phyloP scores from a whole-genome alignment of 2,888 invertebrate species.

The Micropterix aruncella region DNA sequence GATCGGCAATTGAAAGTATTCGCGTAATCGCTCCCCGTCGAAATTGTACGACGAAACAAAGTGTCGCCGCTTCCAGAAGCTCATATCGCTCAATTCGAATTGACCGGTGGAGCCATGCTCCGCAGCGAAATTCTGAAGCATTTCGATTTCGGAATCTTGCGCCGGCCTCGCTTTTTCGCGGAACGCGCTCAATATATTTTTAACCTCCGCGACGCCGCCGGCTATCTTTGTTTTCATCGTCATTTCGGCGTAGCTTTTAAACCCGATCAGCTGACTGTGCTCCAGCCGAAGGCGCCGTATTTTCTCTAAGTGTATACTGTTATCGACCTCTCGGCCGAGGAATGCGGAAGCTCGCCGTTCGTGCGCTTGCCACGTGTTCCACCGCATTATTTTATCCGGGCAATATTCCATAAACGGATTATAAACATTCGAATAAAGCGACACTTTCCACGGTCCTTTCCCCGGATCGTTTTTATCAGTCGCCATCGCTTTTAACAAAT shows the following conservation, averaged over 20 bases:
- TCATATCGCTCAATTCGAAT: conserved; percentile 71
- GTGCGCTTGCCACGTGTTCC: conserved; percentile 76
- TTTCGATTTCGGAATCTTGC: conserved; percentile 60
- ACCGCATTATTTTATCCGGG: conserved; percentile 59
- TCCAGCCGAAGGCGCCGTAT: conserved; percentile 54
- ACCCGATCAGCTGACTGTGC: conserved; percentile 68
- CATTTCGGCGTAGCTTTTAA: conserved; percentile 65
- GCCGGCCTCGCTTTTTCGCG: conserved; percentile 54
- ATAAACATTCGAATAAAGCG: conserved; percentile 59
- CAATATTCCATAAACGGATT: conserved; percentile 74
- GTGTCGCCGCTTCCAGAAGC: conserved; percentile 77
- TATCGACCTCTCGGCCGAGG: conserved; percentile 48
- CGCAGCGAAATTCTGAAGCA: conserved; percentile 56
- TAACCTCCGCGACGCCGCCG: conserved; percentile 59
- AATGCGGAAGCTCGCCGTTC: conserved; percentile 54
- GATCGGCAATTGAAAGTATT: conserved; percentile 71
- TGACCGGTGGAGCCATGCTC: conserved; percentile 55
- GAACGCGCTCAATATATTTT: conserved; percentile 51
- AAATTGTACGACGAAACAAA: conserved; percentile 47
- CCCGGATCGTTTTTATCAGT: conserved; percentile 40
- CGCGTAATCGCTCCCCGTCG: conserved; percentile 55
- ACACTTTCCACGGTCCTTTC: conserved; percentile 75
- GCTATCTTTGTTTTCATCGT: conserved; percentile 93
- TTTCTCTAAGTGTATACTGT: conserved; percentile 62
- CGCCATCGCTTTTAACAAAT: conserved; percentile 50